phyloP scores from a whole-genome alignment of 2,113 vertebrate genomes.

The Procavia capensis region DNA sequence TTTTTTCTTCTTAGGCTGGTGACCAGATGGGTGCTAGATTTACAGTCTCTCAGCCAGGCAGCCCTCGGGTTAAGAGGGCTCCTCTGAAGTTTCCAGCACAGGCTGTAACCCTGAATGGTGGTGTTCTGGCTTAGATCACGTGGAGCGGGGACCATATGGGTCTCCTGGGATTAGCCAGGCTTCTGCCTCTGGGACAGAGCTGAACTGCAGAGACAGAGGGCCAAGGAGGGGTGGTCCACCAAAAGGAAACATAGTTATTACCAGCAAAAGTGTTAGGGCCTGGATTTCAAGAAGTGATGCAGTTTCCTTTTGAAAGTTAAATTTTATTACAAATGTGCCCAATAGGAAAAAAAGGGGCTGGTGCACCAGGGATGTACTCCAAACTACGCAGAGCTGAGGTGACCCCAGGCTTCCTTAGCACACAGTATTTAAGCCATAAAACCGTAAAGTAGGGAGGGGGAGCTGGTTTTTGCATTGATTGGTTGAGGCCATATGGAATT shows the following conservation, averaged over 20 bases:
- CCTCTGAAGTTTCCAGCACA: not conserved
- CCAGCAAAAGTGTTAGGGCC: too few relatives aligned
- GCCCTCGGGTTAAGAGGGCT: not conserved
- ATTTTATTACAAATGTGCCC: too few relatives aligned
- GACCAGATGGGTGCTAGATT: not conserved
- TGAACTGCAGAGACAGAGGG: not conserved
- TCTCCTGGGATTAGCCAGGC: not conserved
- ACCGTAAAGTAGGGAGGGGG: too few relatives aligned
- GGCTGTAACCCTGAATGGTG: not conserved
- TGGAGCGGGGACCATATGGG: not conserved
- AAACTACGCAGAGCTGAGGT: too few relatives aligned
- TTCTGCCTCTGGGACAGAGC: not conserved
- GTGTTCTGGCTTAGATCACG: not conserved
- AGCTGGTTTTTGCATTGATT: too few relatives aligned
- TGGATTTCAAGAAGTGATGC: too few relatives aligned
- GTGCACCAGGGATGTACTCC: too few relatives aligned
- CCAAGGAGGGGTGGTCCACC: not conserved
- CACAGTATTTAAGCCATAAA: too few relatives aligned
- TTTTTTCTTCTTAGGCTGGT: not conserved
- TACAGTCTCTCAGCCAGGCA: not conserved
- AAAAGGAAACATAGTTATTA: not conserved
- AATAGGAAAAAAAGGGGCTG: too few relatives aligned
- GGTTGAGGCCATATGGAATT: too few relatives aligned
- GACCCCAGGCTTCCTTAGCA: too few relatives aligned
- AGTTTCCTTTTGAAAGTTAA: too few relatives aligned